A percentile compares a stretch with the other conserved stretches of the same genome.
Evolutionary conservation across 2,888 invertebrate species (phyloP).

Genomic region (Polyploca ridens): DNA sequence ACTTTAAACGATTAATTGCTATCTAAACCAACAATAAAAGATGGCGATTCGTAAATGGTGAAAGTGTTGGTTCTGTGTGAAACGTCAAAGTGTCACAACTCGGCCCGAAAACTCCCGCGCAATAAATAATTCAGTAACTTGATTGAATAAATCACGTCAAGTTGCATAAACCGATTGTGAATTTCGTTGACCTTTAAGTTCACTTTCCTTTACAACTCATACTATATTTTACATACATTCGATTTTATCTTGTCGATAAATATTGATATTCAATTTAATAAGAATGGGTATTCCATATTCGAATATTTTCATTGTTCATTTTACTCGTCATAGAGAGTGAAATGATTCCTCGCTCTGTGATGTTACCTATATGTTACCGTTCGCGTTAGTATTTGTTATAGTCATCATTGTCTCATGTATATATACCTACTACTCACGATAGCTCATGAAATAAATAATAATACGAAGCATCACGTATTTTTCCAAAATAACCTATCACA

Average conservation of each 20-base stretch:
- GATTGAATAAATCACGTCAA: slow-evolving; percentile 7
- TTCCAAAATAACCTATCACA: slow-evolving; percentile 8
- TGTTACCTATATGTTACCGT: too few relatives aligned
- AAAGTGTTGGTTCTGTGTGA: slow-evolving; percentile 7
- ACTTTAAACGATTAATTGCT: slow-evolving; percentile 10
- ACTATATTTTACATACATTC: neutral
- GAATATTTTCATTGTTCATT: neutral
- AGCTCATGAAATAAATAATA: neutral
- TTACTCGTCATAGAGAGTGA: neutral
- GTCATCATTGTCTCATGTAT: too few relatives aligned
- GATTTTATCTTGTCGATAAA: neutral
- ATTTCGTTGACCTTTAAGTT: neutral
- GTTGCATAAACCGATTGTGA: neutral
- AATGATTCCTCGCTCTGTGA: too few relatives aligned
- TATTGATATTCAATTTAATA: neutral
- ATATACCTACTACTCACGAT: too few relatives aligned
- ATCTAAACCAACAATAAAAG: slow-evolving; percentile 6
- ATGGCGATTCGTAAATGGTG: slow-evolving; percentile 11
- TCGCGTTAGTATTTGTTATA: too few relatives aligned
- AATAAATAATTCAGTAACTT: slow-evolving; percentile 9
- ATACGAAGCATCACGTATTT: neutral
- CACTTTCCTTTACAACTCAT: slow-evolving; percentile 1
- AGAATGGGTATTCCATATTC: neutral
- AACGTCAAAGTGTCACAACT: slow-evolving; percentile 8
- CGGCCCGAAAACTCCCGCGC: slow-evolving; percentile 4